Conservation (phyloP, 2,113 vertebrate genomes). For the Phalacrocorax pelagicus region DNA sequence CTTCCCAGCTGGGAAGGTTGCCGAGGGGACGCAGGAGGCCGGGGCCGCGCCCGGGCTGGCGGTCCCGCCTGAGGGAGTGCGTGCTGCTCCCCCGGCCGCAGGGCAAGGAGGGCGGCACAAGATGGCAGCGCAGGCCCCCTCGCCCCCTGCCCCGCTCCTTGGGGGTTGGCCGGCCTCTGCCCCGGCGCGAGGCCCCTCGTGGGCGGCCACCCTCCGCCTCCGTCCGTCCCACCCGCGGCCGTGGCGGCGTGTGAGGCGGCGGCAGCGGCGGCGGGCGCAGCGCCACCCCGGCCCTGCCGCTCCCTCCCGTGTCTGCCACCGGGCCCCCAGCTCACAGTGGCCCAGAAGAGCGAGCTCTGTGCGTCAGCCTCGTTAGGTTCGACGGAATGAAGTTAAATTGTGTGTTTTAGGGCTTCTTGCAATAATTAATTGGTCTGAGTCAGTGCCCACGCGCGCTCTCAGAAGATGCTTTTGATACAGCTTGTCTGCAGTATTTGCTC, state of each 20-base stretch:
- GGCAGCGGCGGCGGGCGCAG: no score
- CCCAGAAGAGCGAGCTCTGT: rapidly evolving
- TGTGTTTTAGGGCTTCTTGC: background rate
- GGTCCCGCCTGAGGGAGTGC: rapidly evolving
- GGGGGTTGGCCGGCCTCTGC: no score
- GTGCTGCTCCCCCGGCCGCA: rapidly evolving
- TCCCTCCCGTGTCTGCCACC: no score
- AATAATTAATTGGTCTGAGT: rapidly evolving
- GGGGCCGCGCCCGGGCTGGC: rapidly evolving
- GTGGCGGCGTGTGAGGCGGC: background rate
- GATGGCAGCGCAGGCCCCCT: rapidly evolving
- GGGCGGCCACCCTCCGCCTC: no score
- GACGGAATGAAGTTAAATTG: background rate
- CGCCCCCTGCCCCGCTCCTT: no score
- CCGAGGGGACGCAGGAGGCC: no score
- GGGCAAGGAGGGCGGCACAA: rapidly evolving
- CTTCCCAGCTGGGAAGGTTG: background rate
- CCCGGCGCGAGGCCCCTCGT: no score
- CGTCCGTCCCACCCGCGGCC: background rate
- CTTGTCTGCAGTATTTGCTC: background rate
- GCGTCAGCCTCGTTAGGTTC: rapidly evolving
- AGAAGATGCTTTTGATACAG: background rate
- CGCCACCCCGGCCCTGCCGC: background rate
- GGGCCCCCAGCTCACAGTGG: rapidly evolving
- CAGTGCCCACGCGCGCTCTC: background rate